phyloP scores from a whole-genome alignment of 2,113 vertebrate species.

The Mungos mungo region DNA sequence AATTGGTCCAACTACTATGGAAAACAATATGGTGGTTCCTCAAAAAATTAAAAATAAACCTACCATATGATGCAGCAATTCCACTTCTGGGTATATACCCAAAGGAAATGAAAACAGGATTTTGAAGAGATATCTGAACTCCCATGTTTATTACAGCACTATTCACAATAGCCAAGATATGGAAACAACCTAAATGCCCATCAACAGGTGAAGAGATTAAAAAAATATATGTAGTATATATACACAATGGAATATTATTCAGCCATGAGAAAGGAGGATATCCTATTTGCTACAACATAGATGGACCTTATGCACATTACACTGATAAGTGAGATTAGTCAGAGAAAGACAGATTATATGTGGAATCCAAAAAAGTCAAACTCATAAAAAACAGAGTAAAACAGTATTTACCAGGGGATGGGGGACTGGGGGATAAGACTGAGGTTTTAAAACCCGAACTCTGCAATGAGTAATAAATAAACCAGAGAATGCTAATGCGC shows the following conservation, averaged over 20 bases:
- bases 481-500: not conserved
- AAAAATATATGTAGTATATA: not conserved
- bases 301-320: not conserved
- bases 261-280: not conserved
- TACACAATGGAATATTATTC: not conserved
- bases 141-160: not conserved
- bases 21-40: not conserved
- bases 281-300: not conserved
- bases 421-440: not conserved
- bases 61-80: not conserved
- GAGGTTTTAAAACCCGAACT: not conserved
- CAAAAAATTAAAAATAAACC: not conserved
- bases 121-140: not conserved
- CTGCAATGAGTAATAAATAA: not conserved
- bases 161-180: not conserved
- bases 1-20: not conserved
- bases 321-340: not conserved
- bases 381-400: not conserved
- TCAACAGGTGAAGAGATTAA: not conserved
- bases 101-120: not conserved
- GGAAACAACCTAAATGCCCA: not conserved
- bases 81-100: not conserved
- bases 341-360: not conserved
- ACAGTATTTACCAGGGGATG: not conserved
- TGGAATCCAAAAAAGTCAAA: not conserved